Percentiles rank a stretch among this genome's conserved stretches.
Evolutionary conservation across 2,113 vertebrate genomes (phyloP).

Genomic region (Heterotilapia buettikoferi): DNA sequence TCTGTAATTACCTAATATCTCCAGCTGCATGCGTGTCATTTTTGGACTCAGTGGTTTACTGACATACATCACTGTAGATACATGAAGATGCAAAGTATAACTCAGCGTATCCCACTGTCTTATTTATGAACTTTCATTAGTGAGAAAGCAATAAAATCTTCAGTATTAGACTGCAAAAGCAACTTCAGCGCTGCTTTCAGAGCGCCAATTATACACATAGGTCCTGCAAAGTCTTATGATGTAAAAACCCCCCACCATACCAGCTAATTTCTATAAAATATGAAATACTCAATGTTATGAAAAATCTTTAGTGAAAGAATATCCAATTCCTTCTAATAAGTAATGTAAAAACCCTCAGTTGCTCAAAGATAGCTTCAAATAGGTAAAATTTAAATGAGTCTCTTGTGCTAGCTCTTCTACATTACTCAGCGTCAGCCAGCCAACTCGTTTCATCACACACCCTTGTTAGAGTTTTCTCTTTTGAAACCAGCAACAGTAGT

Average conservation of each 20-base stretch:
- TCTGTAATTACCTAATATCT: not conserved
- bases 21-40: not conserved
- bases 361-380: not conserved
- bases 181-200: not conserved
- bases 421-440: not conserved
- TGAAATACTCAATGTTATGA: not conserved
- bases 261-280: not conserved
- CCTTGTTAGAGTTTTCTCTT: not conserved
- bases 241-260: rapidly evolving
- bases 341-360: not conserved
- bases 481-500: not conserved
- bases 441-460: not conserved
- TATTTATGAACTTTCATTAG: slow-evolving; percentile 17
- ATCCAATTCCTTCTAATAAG: not conserved
- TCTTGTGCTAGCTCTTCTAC: not conserved
- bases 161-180: not conserved
- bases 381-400: not conserved
- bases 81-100: slow-evolving; percentile 4
- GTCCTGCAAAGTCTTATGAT: not conserved
- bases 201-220: not conserved
- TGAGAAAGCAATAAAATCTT: not conserved
- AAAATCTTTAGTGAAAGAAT: not conserved
- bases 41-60: not conserved
- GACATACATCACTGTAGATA: not conserved
- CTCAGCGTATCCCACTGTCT: not conserved